Conservation (phyloP, 2,797 vertebrate genomes). For the Chromobotia macracanthus region DNA sequence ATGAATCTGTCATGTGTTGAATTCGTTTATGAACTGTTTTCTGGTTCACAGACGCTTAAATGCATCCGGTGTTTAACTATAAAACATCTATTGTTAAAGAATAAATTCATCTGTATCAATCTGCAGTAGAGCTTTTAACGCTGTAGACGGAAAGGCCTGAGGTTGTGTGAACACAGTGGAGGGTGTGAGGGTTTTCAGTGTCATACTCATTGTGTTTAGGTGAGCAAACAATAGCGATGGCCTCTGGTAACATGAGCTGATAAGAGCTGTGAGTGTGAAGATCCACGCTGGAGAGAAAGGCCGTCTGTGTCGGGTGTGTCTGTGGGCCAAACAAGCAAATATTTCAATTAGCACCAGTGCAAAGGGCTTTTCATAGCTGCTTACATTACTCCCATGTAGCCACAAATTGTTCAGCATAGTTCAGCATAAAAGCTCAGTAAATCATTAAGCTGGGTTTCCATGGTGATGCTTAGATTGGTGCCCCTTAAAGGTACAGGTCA, state of each 20-base stretch:
- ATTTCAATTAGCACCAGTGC: background rate
- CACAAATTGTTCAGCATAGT: too few species aligned
- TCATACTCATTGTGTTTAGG: slow-evolving; percentile 88
- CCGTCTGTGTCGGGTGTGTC: slow-evolving; percentile 97
- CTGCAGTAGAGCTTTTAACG: background rate
- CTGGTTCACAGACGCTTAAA: background rate
- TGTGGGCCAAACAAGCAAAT: slow-evolving; percentile 61
- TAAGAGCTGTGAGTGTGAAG: slow-evolving; percentile 97
- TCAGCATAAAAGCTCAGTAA: too few species aligned
- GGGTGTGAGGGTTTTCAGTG: slow-evolving; percentile 8
- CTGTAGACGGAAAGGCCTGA: background rate
- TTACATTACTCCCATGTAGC: slow-evolving; percentile 45
- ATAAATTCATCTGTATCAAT: background rate
- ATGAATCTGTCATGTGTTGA: too few species aligned
- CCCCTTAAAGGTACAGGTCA: slow-evolving; percentile 3
- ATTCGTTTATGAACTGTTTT: too few species aligned
- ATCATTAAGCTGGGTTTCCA: slow-evolving; percentile 40
- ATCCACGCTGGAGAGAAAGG: slow-evolving; percentile 95
- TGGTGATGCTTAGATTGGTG: slow-evolving; percentile 37
- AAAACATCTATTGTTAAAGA: slow-evolving; percentile 11
- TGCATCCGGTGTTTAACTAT: background rate
- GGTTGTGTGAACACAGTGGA: background rate
- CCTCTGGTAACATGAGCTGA: slow-evolving; percentile 96
- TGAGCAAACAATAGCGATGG: slow-evolving; percentile 93
- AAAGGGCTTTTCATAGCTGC: slow-evolving; percentile 16